Evolutionary conservation across 2,797 vertebrate genomes (phyloP), one percentile per base, ranked within the genome.

Genomic region (Phaenicophaeus curvirostris): DNA sequence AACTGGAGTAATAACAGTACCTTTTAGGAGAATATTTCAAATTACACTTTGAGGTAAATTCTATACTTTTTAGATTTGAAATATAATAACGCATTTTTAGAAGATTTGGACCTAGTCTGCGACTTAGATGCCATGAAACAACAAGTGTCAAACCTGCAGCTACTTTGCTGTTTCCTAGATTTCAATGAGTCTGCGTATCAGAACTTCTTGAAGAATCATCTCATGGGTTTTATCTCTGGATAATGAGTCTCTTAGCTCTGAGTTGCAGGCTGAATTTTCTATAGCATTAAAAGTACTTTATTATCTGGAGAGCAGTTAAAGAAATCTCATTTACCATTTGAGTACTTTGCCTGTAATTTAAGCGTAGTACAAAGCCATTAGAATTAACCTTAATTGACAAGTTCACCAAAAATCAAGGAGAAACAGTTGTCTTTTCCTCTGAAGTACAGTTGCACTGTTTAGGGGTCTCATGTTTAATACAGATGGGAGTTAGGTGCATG

Each of bases 21-120:
- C 39, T 89, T 93, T 91, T 71, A 91, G 20, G 30, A 92, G 27
- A 72, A 63, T 10, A 74, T 72, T 93, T 80, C 27, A 89, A 87
- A 77, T 44, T 3, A 37, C 10, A 39, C 5, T 74, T 85, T 27
- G 31, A 87, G 30, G 23, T 63, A 78, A 66, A 89, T 67, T 37
- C 51, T 48, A 27, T 61, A 18, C 4, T 14, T 90, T 82, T 83
- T 54, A 78, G 21, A 68, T 90, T 50, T 89, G 27, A 93, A 92
- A 74, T 59, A 31, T 25, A 63, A 19, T 19, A 63, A 41, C 46
- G 41, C 2, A 8, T 35, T 73, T 69, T 68, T 76, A 67, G 37
- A 65, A 6, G 15, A 30, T 31, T 77, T 95, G 63, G 57, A 74
- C 48, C 25, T 75, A n/a, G 54, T n/a, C 23, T 89, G 5, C 51